These are phyloP conservation scores for Aulostomus chinensis DNA, from an alignment of 2,797 vertebrate genomes.

Conservation along the genomic window DNA sequence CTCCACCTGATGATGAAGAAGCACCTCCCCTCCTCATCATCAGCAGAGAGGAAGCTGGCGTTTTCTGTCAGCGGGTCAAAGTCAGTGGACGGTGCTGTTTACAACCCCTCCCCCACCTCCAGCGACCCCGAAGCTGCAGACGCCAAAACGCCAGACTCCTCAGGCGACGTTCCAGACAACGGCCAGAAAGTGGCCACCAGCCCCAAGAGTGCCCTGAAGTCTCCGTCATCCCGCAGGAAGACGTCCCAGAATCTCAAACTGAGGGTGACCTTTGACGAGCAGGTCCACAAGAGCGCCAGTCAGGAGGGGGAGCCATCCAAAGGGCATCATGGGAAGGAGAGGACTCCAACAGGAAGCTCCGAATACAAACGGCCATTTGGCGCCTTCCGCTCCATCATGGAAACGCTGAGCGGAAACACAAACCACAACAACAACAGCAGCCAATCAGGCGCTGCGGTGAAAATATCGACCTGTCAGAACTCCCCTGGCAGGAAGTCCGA, in stretches of 20 bases:
- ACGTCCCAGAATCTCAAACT: conserved; percentile 95
- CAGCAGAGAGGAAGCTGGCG: conserved; percentile 83
- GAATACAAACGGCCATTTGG: conserved; percentile 89
- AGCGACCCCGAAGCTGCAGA: conserved; percentile 84
- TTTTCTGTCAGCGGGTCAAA: conserved; percentile 86
- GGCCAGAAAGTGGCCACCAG: conserved; percentile 89
- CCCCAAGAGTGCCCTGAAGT: conserved; percentile 98
- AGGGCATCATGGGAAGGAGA: conserved; percentile 81
- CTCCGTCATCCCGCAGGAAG: conserved; percentile 93
- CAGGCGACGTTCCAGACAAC: conserved; percentile 56
- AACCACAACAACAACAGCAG: conserved; percentile 90
- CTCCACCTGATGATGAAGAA: conserved; percentile 87
- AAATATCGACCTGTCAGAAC: conserved; percentile 79
- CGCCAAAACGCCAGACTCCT: conserved; percentile 69
- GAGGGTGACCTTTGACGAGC: conserved; percentile 96
- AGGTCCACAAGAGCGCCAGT: conserved; percentile 85
- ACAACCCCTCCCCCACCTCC: conserved; percentile 89
- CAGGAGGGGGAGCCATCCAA: conserved; percentile 71
- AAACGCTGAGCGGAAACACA: conserved; percentile 92
- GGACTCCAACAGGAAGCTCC: conserved; percentile 60
- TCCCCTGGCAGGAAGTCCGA: conserved; percentile 88
- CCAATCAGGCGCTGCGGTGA: no score
- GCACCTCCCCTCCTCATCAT: conserved; percentile 75
- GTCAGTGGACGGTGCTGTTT: conserved; percentile 79
- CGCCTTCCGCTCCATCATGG: conserved; percentile 95